Conservation (phyloP, 2,113 vertebrate genomes). For the Limnothrissa miodon region DNA sequence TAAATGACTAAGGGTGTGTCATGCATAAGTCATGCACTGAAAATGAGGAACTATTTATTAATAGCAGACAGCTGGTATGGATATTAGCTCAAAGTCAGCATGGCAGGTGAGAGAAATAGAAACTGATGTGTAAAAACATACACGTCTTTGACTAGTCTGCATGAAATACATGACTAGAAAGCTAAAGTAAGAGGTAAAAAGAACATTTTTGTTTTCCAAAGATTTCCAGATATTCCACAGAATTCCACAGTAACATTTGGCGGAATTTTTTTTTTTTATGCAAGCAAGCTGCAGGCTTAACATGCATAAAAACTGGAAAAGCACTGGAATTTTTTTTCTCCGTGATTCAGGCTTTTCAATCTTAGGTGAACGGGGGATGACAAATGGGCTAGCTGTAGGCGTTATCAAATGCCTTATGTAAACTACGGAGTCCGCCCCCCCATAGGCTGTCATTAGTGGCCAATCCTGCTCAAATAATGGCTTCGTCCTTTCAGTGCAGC, state of each 20-base stretch:
- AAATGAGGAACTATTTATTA: not conserved
- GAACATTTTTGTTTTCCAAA: too few relatives aligned
- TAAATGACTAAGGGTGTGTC: not conserved
- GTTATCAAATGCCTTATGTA: conserved; percentile 32
- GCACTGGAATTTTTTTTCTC: not conserved
- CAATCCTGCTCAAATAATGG: conserved; percentile 25
- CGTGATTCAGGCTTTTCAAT: not conserved
- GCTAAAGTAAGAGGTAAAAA: too few relatives aligned
- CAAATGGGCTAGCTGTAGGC: not conserved
- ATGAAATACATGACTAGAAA: too few relatives aligned
- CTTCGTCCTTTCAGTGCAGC: conserved; percentile 22
- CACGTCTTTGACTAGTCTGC: too few relatives aligned
- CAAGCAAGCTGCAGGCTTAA: too few relatives aligned
- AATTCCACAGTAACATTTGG: too few relatives aligned
- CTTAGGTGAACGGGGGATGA: not conserved
- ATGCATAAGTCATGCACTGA: not conserved
- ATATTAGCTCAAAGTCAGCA: not conserved
- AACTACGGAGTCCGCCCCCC: conserved; percentile 18
- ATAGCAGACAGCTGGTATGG: not conserved
- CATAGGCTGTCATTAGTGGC: conserved; percentile 20
- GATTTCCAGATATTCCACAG: too few relatives aligned
- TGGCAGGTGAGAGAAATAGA: not conserved
- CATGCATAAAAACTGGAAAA: not conserved
- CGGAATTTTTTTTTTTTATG: too few relatives aligned
- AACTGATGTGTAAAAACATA: not conserved